Evolutionary conservation across 2,888 invertebrate species (phyloP).

Genomic region (Drosophila neotestacea): DNA sequence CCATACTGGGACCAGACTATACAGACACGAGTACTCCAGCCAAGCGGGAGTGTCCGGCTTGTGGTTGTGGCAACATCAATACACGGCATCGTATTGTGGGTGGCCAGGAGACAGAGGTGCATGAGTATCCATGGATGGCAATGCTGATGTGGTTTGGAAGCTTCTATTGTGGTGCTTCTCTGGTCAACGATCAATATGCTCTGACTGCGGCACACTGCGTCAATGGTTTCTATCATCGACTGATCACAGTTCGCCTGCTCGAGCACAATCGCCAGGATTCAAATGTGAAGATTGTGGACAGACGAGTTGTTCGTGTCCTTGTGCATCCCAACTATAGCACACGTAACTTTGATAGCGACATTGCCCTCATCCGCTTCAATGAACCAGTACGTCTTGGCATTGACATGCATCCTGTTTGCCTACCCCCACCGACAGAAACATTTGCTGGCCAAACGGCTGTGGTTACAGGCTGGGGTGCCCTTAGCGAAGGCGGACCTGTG

Average conservation of each 20-base stretch:
- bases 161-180: slow-evolving; percentile 92
- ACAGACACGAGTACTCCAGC: slow-evolving; percentile 50
- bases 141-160: slow-evolving; percentile 86
- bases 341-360: slow-evolving; percentile 92
- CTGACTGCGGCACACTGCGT: slow-evolving; percentile 92
- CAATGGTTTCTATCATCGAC: slow-evolving; percentile 87
- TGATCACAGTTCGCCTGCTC: slow-evolving; percentile 88
- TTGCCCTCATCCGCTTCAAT: slow-evolving; percentile 90
- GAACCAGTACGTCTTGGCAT: slow-evolving; percentile 87
- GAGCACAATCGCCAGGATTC: slow-evolving; percentile 89
- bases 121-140: slow-evolving; percentile 90
- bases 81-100: slow-evolving; percentile 91
- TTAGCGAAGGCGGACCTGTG: slow-evolving; percentile 89
- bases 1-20: slow-evolving; percentile 70
- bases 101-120: slow-evolving; percentile 90
- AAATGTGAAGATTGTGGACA: slow-evolving; percentile 77
- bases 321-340: slow-evolving; percentile 89
- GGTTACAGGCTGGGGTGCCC: slow-evolving; percentile 93
- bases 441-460: slow-evolving; percentile 86
- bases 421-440: slow-evolving; percentile 86
- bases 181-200: slow-evolving; percentile 91
- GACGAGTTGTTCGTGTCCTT: slow-evolving; percentile 85
- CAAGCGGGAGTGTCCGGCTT: slow-evolving; percentile 73
- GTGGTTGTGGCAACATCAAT: slow-evolving; percentile 89
- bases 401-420: slow-evolving; percentile 91